Base-by-base conservation (phyloP, 2,888 invertebrate species). In the Cylindroiulus punctatus region DNA sequence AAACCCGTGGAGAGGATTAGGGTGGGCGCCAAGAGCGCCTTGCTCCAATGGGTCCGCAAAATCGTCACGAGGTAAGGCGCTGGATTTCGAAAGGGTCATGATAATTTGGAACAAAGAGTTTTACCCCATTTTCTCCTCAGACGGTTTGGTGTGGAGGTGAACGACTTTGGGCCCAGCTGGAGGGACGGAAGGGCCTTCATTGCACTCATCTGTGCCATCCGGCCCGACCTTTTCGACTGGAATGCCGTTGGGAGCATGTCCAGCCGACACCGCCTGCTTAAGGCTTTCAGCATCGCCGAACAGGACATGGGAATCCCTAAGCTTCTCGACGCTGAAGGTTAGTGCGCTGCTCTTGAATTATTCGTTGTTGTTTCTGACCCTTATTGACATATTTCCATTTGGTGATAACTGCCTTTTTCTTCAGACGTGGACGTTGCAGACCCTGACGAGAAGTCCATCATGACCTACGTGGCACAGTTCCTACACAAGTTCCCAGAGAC, bases 391-490 rank as follows among this genome's bases (percentile, higher is more conserved):
- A 10, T 44, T 47, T 22, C 17, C 30, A n/a, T 3, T 14, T 4
- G n/a, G 7, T 65, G 85, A 19, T 84, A 26, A 32, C 22, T 81
- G 30, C 12, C 19, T 81, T n/a, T 10, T 81, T 87, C 81, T 47
- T 65, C 32, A 91, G 98, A 98, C 91, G 97, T 98, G 85, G 98
- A 98, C 91, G 97, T 98, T 40, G 95, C 96, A 42, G 96, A 96
- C 90, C 98, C 98, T 5, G 98, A 98, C 91, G 98, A 98, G 91
- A 96, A 97, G 92, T 98, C 97, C 88, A 97, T 98, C 89, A 98
- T 98, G 98, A 98, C 98, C 44, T 98, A 98, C 91, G 98, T 98
- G 88, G 98, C 98, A 76, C 98, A 98, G 92, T 98, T 98, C 92
- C 93, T 98, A 90, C 97, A 98, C 91, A 97, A 97, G 92, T 92